Conservation (phyloP, 2,797 vertebrate species). For the Vultur gryphus region DNA sequence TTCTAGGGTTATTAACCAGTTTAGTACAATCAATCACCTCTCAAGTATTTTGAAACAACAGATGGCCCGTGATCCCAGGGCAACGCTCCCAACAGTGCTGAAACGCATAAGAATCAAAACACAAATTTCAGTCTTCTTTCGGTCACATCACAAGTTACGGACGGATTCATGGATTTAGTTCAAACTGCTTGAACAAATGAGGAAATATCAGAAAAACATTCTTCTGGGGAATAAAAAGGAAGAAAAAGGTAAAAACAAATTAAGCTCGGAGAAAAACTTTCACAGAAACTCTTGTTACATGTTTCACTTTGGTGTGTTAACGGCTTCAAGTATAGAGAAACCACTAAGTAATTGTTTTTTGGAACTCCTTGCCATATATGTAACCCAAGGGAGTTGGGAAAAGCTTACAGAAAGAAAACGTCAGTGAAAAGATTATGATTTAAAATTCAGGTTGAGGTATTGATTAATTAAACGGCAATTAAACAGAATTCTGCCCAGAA, state of each 20-base stretch:
- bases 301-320: neutral
- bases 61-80: neutral
- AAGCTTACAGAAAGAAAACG: neutral
- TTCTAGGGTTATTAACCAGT: neutral
- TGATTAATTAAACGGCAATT: neutral
- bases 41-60: neutral
- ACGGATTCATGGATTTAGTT: neutral
- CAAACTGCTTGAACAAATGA: neutral
- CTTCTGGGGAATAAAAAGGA: neutral
- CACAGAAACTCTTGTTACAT: neutral
- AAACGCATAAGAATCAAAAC: neutral
- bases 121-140: neutral
- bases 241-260: neutral
- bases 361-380: neutral
- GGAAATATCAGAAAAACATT: neutral
- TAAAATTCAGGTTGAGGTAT: neutral
- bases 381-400: neutral
- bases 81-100: neutral
- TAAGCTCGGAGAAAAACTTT: neutral
- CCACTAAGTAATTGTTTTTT: neutral
- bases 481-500: neutral
- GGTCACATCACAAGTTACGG: neutral
- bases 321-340: neutral
- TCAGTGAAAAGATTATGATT: neutral
- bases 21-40: neutral